These are phyloP conservation scores for Petrolisthes cinctipes DNA, from an alignment of 2,888 invertebrate species.

Conservation along the genomic window DNA sequence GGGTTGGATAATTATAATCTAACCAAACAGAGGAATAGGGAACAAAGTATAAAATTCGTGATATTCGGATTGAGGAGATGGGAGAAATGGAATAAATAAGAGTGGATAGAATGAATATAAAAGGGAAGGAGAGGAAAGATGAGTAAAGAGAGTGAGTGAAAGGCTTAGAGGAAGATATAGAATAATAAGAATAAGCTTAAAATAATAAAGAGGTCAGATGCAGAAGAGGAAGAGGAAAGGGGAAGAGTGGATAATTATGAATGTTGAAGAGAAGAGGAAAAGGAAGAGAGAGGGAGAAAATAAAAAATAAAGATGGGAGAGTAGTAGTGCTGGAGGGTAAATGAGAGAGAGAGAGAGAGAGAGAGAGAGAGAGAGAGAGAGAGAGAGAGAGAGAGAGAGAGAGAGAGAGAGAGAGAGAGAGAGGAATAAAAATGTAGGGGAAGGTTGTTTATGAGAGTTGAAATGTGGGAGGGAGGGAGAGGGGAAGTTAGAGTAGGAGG, in stretches of 20 bases:
- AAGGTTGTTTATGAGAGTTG: not conserved
- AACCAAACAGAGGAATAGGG: not conserved
- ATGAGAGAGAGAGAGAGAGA: not conserved
- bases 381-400: not conserved
- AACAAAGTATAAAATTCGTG: too few species aligned
- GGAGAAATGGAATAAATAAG: not conserved
- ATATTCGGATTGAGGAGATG: too few species aligned
- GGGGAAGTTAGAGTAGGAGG: not conserved
- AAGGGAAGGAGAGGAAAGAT: not conserved
- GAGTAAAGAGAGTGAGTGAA: not conserved
- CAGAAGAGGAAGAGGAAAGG: not conserved
- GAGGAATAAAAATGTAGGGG: not conserved
- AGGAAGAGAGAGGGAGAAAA: not conserved
- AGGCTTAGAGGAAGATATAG: not conserved
- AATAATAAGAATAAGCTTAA: not conserved
- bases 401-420: constrained; percentile 23
- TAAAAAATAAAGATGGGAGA: not conserved
- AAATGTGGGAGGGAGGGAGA: not conserved
- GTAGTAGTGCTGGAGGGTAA: not conserved
- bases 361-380: not conserved
- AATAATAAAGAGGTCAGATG: not conserved
- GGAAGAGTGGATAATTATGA: not conserved
- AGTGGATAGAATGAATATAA: not conserved
- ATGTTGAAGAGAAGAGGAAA: not conserved
- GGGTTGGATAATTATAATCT: not conserved